These are phyloP conservation scores for Trissoscelio sp. DNA, from an alignment of 2,888 invertebrate species.

Conservation along the genomic window DNA sequence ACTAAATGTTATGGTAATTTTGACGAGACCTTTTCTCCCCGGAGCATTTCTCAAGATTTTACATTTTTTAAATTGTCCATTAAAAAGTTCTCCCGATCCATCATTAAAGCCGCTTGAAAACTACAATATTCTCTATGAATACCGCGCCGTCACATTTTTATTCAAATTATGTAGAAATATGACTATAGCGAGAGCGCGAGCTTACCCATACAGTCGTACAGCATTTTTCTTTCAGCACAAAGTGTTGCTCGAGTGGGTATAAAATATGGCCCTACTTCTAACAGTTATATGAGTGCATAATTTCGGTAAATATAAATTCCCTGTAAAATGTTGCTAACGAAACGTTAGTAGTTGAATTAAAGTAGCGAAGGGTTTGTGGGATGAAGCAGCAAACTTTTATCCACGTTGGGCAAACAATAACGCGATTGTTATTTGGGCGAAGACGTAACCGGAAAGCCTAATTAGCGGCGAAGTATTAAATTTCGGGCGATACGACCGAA, in stretches of 20 bases:
- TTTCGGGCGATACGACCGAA: constrained; percentile 34
- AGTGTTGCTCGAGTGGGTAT: constrained; percentile 43
- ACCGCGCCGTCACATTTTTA: constrained; percentile 51
- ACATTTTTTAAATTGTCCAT: constrained; percentile 47
- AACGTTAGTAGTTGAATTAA: constrained; percentile 42
- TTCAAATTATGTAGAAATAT: constrained; percentile 60
- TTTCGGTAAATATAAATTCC: constrained; percentile 51
- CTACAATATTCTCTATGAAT: constrained; percentile 53
- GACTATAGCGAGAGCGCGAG: constrained; percentile 26
- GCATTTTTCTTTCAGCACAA: constrained; percentile 55
- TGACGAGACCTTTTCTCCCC: not conserved
- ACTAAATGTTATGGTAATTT: constrained; percentile 17
- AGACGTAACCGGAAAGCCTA: constrained; percentile 49
- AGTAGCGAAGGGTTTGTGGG: constrained; percentile 12
- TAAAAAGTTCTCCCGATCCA: constrained; percentile 42
- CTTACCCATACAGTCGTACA: constrained; percentile 23
- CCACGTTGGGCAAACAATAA: constrained; percentile 24
- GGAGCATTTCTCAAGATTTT: constrained; percentile 24
- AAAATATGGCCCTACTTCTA: constrained; percentile 47
- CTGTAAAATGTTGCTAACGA: constrained; percentile 37
- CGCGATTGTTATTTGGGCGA: constrained; percentile 29
- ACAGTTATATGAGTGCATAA: constrained; percentile 54
- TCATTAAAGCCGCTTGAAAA: constrained; percentile 56
- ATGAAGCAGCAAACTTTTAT: constrained; percentile 40
- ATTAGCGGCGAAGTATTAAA: constrained; percentile 47